Evolutionary conservation across 2,888 invertebrate species (phyloP).

Genomic region (Cistogaster globosa): DNA sequence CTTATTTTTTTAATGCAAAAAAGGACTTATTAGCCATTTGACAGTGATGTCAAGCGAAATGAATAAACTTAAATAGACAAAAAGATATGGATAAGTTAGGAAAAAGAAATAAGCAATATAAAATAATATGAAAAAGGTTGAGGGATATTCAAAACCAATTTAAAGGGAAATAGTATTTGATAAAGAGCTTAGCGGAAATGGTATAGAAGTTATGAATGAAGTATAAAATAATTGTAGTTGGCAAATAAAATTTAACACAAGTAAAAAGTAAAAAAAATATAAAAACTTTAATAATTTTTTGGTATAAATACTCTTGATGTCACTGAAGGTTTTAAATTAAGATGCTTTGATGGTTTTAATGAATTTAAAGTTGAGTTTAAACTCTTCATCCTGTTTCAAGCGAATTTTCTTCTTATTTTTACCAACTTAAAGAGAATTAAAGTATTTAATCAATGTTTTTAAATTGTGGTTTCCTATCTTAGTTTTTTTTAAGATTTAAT

Average conservation of each 20-base stretch:
- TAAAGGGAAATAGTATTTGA: background rate
- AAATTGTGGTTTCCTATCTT: too few species aligned
- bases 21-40: conserved; percentile 65
- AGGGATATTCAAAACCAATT: background rate
- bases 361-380: too few species aligned
- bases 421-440: too few species aligned
- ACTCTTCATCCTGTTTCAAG: too few species aligned
- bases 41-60: conserved; percentile 64
- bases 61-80: conserved; percentile 63
- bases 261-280: too few species aligned
- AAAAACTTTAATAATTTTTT: too few species aligned
- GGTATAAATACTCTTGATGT: too few species aligned
- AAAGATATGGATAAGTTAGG: conserved; percentile 41
- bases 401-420: too few species aligned
- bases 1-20: conserved; percentile 2
- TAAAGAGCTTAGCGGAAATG: background rate
- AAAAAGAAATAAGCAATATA: background rate
- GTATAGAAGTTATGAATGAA: background rate
- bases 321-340: too few species aligned
- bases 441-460: too few species aligned
- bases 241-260: background rate
- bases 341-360: too few species aligned
- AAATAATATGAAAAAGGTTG: conserved; percentile 11
- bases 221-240: background rate
- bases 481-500: too few species aligned